These are phyloP conservation scores for Daktulosphaira vitifoliae DNA, from an alignment of 1,140 invertebrate genomes.

Conservation along the genomic window DNA sequence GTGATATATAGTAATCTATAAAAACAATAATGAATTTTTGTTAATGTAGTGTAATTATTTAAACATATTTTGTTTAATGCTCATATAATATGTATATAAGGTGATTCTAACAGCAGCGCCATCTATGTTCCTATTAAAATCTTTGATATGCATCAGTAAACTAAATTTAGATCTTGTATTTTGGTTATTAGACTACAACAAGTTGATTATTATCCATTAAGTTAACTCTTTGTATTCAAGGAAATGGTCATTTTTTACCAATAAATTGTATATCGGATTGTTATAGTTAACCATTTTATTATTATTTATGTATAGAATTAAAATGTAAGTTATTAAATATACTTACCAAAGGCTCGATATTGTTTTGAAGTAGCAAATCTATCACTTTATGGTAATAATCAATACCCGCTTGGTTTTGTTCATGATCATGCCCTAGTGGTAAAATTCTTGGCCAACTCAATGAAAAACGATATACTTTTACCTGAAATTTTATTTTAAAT, in stretches of 20 bases:
- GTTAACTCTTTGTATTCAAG: no score
- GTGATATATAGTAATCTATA: constrained; percentile 47
- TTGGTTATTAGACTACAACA: no score
- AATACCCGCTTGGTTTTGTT: constrained; percentile 53
- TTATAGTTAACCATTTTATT: no score
- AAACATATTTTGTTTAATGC: no score
- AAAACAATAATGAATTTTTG: not conserved
- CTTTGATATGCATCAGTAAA: not conserved
- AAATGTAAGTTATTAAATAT: no score
- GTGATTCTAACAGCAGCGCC: no score
- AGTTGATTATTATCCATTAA: no score
- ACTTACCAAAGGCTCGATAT: constrained; percentile 50
- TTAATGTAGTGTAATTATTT: not conserved
- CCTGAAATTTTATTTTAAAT: constrained; percentile 38
- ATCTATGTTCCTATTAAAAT: not conserved
- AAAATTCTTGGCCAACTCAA: constrained; percentile 59
- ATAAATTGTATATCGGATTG: no score
- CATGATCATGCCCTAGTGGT: constrained; percentile 52
- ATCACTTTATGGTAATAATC: constrained; percentile 58
- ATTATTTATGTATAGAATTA: no score
- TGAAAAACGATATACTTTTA: constrained; percentile 58
- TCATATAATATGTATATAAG: no score
- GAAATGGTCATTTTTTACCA: no score
- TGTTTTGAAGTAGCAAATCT: constrained; percentile 48
- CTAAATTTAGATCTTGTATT: not conserved